These are phyloP conservation scores for Pachyseris speciosa DNA, from an alignment of 64 coral and sea anemone species.

Conservation along the genomic window DNA sequence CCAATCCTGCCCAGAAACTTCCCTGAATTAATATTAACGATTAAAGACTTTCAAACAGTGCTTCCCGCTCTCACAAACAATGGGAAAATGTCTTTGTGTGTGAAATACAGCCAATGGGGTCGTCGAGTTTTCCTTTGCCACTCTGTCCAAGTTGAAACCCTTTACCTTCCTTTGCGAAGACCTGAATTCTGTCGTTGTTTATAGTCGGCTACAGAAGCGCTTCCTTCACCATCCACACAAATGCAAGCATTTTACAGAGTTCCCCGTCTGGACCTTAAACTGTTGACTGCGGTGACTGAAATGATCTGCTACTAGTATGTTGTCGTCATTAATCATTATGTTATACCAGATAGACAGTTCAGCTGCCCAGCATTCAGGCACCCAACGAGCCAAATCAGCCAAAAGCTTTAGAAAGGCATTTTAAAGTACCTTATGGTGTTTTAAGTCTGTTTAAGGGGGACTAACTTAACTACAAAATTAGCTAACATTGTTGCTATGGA, in stretches of 20 bases:
- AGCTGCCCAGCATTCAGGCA: too few species aligned
- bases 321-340: constrained; percentile 3
- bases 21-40: neutral
- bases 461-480: too few species aligned
- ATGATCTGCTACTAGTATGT: constrained; percentile 8
- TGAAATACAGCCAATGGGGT: neutral
- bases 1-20: constrained; percentile 43
- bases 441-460: too few species aligned
- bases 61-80: constrained; percentile 34
- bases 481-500: too few species aligned
- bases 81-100: neutral
- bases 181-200: constrained; percentile 15
- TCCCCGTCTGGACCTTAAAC: constrained; percentile 1
- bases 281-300: neutral
- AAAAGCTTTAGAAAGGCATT: too few species aligned
- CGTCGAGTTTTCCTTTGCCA: neutral
- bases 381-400: too few species aligned
- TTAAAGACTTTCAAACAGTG: constrained; percentile 52
- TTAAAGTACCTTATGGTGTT: too few species aligned
- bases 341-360: too few species aligned
- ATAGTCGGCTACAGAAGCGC: neutral
- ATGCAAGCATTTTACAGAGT: neutral
- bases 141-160: neutral
- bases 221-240: constrained; percentile 14
- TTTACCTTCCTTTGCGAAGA: constrained; percentile 40